phyloP scores from a whole-genome alignment of 2,797 vertebrate species.

The Bradypodion pumilum region DNA sequence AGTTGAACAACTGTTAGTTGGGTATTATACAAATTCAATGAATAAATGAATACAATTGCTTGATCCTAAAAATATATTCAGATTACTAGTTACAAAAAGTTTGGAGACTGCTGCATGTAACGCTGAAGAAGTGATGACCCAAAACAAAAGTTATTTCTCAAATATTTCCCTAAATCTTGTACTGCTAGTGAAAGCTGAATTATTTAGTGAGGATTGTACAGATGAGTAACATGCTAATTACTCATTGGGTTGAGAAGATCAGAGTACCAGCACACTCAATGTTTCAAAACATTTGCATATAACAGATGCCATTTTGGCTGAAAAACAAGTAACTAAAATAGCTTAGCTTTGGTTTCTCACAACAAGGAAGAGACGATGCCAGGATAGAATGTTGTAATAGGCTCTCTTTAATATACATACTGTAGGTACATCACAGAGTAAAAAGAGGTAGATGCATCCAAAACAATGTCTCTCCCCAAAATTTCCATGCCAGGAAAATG shows the following conservation, averaged over 20 bases:
- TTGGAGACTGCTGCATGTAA: neutral
- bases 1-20: too few species aligned
- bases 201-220: neutral
- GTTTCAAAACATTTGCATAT: constrained; percentile 3
- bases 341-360: neutral
- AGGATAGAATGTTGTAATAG: neutral
- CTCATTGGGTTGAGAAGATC: constrained; percentile 6
- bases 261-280: neutral
- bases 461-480: too few species aligned
- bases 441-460: neutral
- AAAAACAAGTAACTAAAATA: neutral
- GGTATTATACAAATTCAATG: too few species aligned
- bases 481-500: too few species aligned
- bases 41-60: too few species aligned
- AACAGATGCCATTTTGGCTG: neutral
- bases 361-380: neutral
- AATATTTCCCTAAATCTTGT: neutral
- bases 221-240: neutral
- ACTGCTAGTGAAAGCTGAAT: neutral
- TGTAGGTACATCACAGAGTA: neutral
- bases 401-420: constrained; percentile 49
- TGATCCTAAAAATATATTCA: too few species aligned
- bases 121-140: neutral
- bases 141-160: neutral
- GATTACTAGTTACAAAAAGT: neutral